These are phyloP conservation scores for Pseudolaguvia tuberculata DNA, from an alignment of 2,113 vertebrate genomes.

Conservation along the genomic window DNA sequence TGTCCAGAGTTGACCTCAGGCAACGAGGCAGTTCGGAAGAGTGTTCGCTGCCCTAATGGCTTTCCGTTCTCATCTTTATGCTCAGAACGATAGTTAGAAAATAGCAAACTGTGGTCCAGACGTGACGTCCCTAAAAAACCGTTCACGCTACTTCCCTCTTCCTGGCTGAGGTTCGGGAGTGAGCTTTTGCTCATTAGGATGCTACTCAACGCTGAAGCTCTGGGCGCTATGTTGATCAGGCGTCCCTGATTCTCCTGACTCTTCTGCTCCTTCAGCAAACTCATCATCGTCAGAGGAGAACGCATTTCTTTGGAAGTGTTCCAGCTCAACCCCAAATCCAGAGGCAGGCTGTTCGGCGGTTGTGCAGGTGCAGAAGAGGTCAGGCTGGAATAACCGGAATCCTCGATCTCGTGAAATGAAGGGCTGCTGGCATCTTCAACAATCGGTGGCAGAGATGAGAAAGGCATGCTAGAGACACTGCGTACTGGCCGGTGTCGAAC, in stretches of 20 bases:
- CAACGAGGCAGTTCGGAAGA: conserved; percentile 55
- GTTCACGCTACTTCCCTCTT: conserved; percentile 59
- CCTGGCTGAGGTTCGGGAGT: conserved; percentile 46
- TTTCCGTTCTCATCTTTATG: conserved; percentile 52
- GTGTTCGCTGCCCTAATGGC: background rate
- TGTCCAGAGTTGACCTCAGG: conserved; percentile 43
- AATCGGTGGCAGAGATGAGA: conserved; percentile 71
- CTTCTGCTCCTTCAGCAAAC: conserved; percentile 62
- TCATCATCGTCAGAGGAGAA: conserved; percentile 63
- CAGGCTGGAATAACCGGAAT: background rate
- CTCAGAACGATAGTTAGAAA: conserved; percentile 58
- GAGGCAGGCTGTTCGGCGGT: conserved; percentile 41
- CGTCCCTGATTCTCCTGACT: conserved; percentile 5
- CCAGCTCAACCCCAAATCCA: conserved; percentile 61
- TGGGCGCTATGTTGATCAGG: conserved; percentile 16
- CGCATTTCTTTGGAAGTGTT: conserved; percentile 50
- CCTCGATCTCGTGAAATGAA: background rate
- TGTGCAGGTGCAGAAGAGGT: background rate
- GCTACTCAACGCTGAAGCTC: conserved; percentile 44
- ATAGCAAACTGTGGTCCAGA: conserved; percentile 81
- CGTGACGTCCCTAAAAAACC: conserved; percentile 64
- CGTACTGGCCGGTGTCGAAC: conserved; percentile 63
- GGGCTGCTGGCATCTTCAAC: conserved; percentile 70
- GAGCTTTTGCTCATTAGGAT: conserved; percentile 55
- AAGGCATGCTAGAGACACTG: conserved; percentile 43